Evolutionary conservation across 2,797 vertebrate genomes (phyloP).

Genomic region (Trachurus trachurus): DNA sequence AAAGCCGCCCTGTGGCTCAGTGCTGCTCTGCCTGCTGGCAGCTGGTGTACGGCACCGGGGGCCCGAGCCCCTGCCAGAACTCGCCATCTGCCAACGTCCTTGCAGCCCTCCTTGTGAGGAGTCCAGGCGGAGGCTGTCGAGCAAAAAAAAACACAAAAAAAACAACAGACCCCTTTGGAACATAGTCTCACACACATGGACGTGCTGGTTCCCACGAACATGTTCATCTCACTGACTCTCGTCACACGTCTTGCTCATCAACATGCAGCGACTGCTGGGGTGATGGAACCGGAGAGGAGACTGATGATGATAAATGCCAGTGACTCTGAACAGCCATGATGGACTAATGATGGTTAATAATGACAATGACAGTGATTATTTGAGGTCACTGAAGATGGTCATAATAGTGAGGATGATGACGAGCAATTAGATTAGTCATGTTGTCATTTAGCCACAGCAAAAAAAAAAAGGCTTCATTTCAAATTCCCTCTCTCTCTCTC

Average conservation of each 20-base stretch:
- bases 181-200: constrained; percentile 26
- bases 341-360: constrained; percentile 44
- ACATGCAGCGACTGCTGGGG: constrained; percentile 56
- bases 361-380: constrained; percentile 39
- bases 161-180: constrained; percentile 69
- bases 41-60: constrained; percentile 25
- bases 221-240: constrained; percentile 41
- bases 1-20: constrained; percentile 44
- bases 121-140: constrained; percentile 53
- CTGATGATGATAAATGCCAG: constrained; percentile 45
- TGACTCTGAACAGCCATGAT: constrained; percentile 29
- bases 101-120: constrained; percentile 47
- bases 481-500: not conserved
- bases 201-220: constrained; percentile 30
- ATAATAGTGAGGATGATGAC: constrained; percentile 5
- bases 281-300: constrained; percentile 38
- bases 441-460: not conserved
- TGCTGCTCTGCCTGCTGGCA: constrained; percentile 46
- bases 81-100: constrained; percentile 73
- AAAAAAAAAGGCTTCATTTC: not conserved
- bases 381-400: constrained; percentile 18
- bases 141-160: constrained; percentile 16
- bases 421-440: constrained; percentile 6
- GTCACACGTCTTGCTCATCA: constrained; percentile 68
- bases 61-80: constrained; percentile 49